Evolutionary conservation across 2,888 invertebrate species (phyloP).

Genomic region (Drosophila mettleri): DNA sequence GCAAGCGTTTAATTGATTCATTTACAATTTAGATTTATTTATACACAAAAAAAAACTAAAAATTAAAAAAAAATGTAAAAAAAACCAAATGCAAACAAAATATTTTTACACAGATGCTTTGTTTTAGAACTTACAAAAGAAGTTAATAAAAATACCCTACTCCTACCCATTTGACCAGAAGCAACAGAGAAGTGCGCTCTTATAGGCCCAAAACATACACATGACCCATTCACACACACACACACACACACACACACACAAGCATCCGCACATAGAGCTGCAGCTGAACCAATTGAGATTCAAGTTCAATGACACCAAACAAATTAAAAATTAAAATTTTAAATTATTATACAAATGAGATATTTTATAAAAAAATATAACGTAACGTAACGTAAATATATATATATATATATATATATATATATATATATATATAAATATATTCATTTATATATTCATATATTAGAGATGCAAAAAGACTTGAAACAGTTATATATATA

Average conservation of each 20-base stretch:
- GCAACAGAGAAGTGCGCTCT: conserved; percentile 6
- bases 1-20: conserved; percentile 76
- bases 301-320: conserved; percentile 73
- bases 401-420: conserved; percentile 16
- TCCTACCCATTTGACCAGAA: conserved; percentile 7
- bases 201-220: background rate
- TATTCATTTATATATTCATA: conserved; percentile 80
- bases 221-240: background rate
- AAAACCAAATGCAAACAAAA: conserved; percentile 44
- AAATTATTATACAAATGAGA: conserved; percentile 77
- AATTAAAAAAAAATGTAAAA: conserved; percentile 25
- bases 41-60: conserved; percentile 54
- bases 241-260: conserved; percentile 2
- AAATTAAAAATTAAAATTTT: conserved; percentile 61
- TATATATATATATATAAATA: conserved; percentile 31
- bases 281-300: conserved; percentile 27
- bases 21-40: conserved; percentile 77
- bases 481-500: conserved; percentile 77
- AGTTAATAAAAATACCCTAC: conserved; percentile 29
- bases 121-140: conserved; percentile 52
- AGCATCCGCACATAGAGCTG: background rate
- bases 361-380: conserved; percentile 57
- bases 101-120: conserved; percentile 74
- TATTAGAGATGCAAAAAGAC: conserved; percentile 80
- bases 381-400: conserved; percentile 52